Evolutionary conservation across 2,888 invertebrate genomes (phyloP).

Genomic region (Nesidiocoris tenuis): DNA sequence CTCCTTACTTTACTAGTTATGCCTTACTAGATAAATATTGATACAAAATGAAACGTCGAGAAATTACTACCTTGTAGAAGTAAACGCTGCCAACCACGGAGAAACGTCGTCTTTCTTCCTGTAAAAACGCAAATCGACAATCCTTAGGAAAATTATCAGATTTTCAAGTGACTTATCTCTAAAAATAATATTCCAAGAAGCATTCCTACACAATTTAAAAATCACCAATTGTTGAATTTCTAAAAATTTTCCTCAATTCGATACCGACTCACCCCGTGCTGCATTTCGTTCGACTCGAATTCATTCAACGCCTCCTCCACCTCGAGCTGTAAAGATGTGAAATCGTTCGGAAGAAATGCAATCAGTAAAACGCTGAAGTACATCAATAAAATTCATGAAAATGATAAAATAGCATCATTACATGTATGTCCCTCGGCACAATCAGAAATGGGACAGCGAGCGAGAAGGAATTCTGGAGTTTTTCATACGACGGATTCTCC

Average conservation of each 20-base stretch:
- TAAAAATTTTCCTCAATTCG: no score
- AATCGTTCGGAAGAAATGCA: no score
- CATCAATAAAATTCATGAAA: neutral
- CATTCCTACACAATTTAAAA: no score
- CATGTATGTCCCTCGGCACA: conserved; percentile 27
- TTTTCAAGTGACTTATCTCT: no score
- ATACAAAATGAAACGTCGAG: no score
- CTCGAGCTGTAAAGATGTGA: conserved; percentile 62
- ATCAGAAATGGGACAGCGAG: conserved; percentile 11
- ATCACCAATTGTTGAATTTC: no score
- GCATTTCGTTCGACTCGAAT: conserved; percentile 86
- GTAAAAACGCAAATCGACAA: conserved; percentile 52
- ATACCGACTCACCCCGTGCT: conserved; percentile 15
- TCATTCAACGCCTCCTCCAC: conserved; percentile 85
- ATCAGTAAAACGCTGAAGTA: neutral
- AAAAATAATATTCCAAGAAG: no score
- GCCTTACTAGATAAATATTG: no score
- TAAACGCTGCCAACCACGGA: conserved; percentile 66
- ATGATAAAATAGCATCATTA: neutral
- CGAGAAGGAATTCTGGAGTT: conserved; percentile 15
- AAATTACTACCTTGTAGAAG: conserved; percentile 59
- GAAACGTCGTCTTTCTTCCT: conserved; percentile 74
- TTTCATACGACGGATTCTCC: neutral
- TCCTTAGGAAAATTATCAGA: conserved; percentile 11
- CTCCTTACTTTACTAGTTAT: no score